phyloP scores from a whole-genome alignment of 2,888 invertebrate species.

The Thecophora atra region DNA sequence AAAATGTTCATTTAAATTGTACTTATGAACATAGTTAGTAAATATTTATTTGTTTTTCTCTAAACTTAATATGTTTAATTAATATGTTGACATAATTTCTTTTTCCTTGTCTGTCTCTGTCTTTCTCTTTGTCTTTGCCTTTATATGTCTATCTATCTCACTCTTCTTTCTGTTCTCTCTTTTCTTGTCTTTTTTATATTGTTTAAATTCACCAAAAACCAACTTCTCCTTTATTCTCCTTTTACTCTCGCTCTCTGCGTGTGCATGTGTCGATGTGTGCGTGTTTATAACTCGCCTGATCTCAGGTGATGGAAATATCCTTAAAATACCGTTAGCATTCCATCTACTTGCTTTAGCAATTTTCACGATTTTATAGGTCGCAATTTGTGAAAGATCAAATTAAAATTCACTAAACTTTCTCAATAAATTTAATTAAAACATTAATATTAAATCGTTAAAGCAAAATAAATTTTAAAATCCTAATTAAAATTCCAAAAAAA shows the following conservation, averaged over 20 bases:
- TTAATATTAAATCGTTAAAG: no score
- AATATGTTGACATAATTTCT: constrained; percentile 41
- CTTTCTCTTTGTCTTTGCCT: no score
- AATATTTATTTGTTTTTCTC: neutral
- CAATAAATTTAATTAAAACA: no score
- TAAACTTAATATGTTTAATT: neutral
- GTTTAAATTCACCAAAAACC: constrained; percentile 39
- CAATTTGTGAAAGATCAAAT: constrained; percentile 5
- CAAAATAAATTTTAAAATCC: no score
- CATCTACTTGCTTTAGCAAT: constrained; percentile 65
- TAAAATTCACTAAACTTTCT: neutral
- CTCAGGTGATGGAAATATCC: constrained; percentile 64
- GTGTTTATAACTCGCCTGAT: constrained; percentile 37
- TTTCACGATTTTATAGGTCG: constrained; percentile 36
- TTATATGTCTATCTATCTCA: no score
- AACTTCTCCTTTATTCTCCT: constrained; percentile 35
- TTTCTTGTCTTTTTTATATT: constrained; percentile 42
- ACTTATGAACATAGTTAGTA: no score
- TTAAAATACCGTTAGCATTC: constrained; percentile 61
- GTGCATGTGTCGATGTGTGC: constrained; percentile 40
- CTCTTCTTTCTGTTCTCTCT: constrained; percentile 46
- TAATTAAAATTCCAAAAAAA: no score
- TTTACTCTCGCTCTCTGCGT: constrained; percentile 41
- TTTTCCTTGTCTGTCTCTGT: constrained; percentile 36
- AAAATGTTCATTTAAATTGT: no score